These are phyloP conservation scores for Brachionus paranguensis DNA, from an alignment of 1,140 invertebrate genomes.

Conservation along the genomic window DNA sequence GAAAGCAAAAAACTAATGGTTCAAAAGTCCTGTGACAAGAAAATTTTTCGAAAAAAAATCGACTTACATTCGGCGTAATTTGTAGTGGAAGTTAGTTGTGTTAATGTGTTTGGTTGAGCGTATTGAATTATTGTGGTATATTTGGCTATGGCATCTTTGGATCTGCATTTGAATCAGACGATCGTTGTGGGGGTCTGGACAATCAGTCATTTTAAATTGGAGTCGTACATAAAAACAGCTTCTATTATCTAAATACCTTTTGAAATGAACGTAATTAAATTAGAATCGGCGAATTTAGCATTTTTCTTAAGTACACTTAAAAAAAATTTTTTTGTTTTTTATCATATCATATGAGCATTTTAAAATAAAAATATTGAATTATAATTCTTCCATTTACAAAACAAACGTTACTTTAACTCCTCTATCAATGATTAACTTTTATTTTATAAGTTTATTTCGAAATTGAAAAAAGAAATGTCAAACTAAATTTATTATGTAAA, in stretches of 20 bases:
- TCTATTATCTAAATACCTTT: not conserved
- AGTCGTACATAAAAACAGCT: not conserved
- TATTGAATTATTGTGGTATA: not conserved
- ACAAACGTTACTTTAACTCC: not conserved
- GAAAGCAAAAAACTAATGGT: no score
- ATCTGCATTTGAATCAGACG: not conserved
- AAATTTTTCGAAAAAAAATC: not conserved
- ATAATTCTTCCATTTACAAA: not conserved
- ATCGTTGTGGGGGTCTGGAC: not conserved
- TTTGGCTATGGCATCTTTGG: not conserved
- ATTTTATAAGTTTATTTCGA: not conserved
- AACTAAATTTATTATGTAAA: not conserved
- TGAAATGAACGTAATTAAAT: not conserved
- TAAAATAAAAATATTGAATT: not conserved
- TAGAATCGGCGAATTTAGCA: not conserved
- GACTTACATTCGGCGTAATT: not conserved
- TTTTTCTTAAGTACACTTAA: not conserved
- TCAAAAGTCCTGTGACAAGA: no score
- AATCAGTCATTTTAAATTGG: not conserved
- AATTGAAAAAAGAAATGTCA: not conserved
- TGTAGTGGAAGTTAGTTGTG: not conserved
- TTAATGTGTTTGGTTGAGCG: not conserved
- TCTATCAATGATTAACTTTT: not conserved
- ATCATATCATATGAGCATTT: slow-evolving; percentile 13
- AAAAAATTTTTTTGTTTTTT: not conserved